Evolutionary conservation across 2,888 invertebrate species (phyloP), one percentile per base, ranked within the genome.

Genomic region (Platerodrilus igneus): DNA sequence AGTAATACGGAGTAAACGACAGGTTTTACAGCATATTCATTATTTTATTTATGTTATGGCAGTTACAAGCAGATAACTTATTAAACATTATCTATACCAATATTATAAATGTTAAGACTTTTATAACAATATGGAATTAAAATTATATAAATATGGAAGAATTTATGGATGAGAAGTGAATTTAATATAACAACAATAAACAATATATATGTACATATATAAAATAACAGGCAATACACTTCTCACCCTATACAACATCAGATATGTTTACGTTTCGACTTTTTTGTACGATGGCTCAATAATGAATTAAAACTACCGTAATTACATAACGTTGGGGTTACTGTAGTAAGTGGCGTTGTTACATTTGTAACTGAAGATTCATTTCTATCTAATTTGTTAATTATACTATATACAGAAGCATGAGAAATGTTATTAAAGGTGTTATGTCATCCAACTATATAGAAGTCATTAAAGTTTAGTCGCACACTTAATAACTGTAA

Each of bases 391-490:
- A 14, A 10, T 38, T 26, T 29, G 11, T 9, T 30, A 29, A 20
- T 26, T 15, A n/a, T 18, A 10, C 20, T 22, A 29, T 31, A 33
- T 11, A 10, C 16, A 18, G 29, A 31, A 21, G 74, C 3, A 72
- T 74, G 14, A 74, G 59, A 10, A 73, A 70, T 4, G 66, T 8
- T 15, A 29, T 19, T 36, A 18, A 22, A 21, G 9, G 30, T 36
- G 28, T 56, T 81, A 42, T 83, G 83, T 36, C 91, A 75, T 54
- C 86, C 79, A 48, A 84, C 81, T 62, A 90, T 89, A 71, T 96
- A 96, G 69, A 88, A 89, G 64, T 92, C 91, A 67, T 94, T 96
- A 68, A 95, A 96, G 71, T 95, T 94, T 38, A 96, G 75, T 2
- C 95, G 79, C 60, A 90, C 91, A 48, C 93, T 92, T 41, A 96